Conservation (phyloP, 2,797 vertebrate genomes). For the Perodicticus potto region DNA sequence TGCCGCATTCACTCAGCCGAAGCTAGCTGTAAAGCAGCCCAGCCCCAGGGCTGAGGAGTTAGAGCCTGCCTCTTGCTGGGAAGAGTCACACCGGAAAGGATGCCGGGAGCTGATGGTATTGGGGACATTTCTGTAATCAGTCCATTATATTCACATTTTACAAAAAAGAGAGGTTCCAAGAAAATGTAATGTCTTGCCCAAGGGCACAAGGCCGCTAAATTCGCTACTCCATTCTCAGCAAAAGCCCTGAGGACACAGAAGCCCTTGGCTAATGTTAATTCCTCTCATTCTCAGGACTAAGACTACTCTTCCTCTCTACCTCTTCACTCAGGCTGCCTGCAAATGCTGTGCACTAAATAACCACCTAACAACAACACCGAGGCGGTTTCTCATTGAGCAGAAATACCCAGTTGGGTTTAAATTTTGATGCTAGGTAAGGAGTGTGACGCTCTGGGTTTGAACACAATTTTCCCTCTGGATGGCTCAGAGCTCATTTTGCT, state of each 20-base stretch:
- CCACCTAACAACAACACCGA: background rate
- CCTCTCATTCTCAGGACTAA: no score
- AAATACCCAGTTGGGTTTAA: background rate
- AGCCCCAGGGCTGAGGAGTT: rapidly evolving
- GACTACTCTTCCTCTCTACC: background rate
- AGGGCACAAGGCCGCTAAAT: no score
- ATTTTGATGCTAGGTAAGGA: background rate
- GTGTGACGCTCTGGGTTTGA: background rate
- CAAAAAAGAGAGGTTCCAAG: background rate
- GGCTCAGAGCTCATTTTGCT: background rate
- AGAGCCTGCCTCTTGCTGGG: background rate
- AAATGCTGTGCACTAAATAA: background rate
- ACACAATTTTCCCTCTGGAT: background rate
- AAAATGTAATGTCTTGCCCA: background rate
- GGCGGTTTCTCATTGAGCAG: background rate
- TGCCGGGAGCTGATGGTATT: rapidly evolving
- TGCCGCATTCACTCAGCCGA: no score
- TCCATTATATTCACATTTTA: background rate
- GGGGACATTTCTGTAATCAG: no score
- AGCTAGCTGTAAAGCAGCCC: no score
- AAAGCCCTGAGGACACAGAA: background rate
- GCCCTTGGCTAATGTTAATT: no score
- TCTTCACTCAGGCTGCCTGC: background rate
- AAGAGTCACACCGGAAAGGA: background rate
- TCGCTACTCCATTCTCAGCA: background rate